These are phyloP conservation scores for Sebastes aleutianus DNA, from an alignment of 2,797 vertebrate species.

Conservation along the genomic window DNA sequence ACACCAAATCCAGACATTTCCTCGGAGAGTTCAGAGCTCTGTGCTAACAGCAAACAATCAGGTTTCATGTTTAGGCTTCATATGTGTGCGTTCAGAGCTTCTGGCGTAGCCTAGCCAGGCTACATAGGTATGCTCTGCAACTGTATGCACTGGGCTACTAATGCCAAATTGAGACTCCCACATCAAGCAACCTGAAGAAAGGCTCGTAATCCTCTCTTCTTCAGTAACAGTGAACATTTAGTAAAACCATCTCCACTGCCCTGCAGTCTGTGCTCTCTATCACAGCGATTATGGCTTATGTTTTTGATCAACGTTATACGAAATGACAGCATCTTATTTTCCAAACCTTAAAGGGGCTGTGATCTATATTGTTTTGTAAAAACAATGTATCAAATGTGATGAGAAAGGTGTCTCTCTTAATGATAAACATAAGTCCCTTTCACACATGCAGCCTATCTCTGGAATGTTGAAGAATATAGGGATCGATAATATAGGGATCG, in stretches of 20 bases:
- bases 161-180: not conserved
- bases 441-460: too few relatives aligned
- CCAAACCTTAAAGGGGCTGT: not conserved
- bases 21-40: not conserved
- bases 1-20: not conserved
- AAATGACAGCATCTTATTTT: not conserved
- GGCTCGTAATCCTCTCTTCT: not conserved
- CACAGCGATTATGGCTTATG: not conserved
- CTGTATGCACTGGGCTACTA: not conserved
- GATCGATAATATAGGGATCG: too few relatives aligned
- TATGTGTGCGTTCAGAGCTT: not conserved
- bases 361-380: not conserved
- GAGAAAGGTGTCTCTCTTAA: too few relatives aligned
- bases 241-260: not conserved
- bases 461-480: too few relatives aligned
- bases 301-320: not conserved
- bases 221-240: not conserved
- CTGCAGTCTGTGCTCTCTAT: not conserved
- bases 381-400: not conserved
- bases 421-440: too few relatives aligned
- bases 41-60: not conserved
- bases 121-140: not conserved
- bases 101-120: too few relatives aligned
- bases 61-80: not conserved
- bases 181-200: not conserved